These are phyloP conservation scores for Tanypteryx hageni DNA, from an alignment of 2,888 invertebrate genomes.

Conservation along the genomic window DNA sequence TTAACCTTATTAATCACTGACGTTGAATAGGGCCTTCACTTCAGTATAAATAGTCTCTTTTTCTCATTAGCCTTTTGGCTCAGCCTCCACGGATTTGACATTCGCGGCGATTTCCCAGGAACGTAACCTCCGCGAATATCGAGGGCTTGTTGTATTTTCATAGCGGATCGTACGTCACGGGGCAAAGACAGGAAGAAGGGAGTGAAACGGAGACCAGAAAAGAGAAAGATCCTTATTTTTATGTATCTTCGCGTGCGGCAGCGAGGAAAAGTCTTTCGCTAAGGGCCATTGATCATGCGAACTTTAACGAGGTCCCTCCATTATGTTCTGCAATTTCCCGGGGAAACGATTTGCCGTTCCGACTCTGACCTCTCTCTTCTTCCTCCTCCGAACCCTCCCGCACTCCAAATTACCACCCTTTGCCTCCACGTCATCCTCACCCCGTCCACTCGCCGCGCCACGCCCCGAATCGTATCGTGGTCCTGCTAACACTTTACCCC, in stretches of 20 bases:
- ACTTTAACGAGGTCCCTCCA: slow-evolving; percentile 56
- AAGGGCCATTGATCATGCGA: slow-evolving; percentile 54
- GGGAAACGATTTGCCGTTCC: slow-evolving; percentile 26
- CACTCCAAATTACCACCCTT: no score
- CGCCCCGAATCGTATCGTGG: neutral
- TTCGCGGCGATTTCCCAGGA: no score
- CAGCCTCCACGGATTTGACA: no score
- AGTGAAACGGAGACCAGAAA: neutral
- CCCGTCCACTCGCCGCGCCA: neutral
- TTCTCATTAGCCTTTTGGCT: no score
- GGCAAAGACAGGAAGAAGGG: neutral
- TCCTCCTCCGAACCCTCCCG: neutral
- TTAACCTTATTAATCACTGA: no score
- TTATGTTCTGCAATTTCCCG: slow-evolving; percentile 15
- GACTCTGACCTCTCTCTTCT: slow-evolving; percentile 33
- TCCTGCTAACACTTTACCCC: neutral
- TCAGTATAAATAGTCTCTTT: no score
- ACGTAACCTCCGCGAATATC: no score
- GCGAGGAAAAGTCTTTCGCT: slow-evolving; percentile 8
- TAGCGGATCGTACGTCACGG: no score
- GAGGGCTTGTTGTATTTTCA: neutral
- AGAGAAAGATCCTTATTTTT: neutral
- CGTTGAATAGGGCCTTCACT: no score
- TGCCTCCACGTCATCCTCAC: no score
- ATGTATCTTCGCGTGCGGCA: neutral